These are phyloP conservation scores for Lasioglossum baleicum DNA, from an alignment of 1,140 invertebrate species.

Conservation along the genomic window DNA sequence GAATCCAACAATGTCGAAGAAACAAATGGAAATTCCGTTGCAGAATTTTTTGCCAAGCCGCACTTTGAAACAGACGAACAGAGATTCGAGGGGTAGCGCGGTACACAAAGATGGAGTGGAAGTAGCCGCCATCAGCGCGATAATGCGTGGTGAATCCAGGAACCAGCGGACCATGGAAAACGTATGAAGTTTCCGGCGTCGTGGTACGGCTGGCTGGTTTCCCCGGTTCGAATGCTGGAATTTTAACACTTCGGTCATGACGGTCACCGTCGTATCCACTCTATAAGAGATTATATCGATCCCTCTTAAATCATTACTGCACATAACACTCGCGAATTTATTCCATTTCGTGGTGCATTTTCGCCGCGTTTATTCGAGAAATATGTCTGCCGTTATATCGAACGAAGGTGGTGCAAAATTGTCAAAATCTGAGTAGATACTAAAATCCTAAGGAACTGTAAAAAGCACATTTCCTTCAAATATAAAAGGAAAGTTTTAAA, in stretches of 20 bases:
- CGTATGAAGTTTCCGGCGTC: conserved; percentile 71
- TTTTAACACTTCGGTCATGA: conserved; percentile 61
- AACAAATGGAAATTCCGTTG: neutral
- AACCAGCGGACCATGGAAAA: conserved; percentile 73
- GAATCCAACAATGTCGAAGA: neutral
- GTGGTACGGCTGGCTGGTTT: conserved; percentile 56
- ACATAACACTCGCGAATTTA: neutral
- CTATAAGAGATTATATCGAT: conserved; percentile 58
- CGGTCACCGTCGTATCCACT: conserved; percentile 55
- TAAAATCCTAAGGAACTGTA: too few species aligned
- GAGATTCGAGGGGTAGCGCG: conserved; percentile 29
- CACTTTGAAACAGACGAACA: conserved; percentile 43
- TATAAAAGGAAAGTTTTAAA: too few species aligned
- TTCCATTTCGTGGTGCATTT: neutral
- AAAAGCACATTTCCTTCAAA: too few species aligned
- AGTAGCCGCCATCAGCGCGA: conserved; percentile 68
- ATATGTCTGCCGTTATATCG: too few species aligned
- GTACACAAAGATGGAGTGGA: conserved; percentile 65
- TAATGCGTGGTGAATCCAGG: conserved; percentile 66
- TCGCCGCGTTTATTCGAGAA: neutral
- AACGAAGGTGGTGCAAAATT: too few species aligned
- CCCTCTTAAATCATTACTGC: conserved; percentile 43
- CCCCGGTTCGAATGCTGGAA: conserved; percentile 48
- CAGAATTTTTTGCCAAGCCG: conserved; percentile 2
- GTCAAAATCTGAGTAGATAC: too few species aligned